These are phyloP conservation scores for Proisotoma minuta DNA, from an alignment of 2,888 invertebrate species.

Conservation along the genomic window DNA sequence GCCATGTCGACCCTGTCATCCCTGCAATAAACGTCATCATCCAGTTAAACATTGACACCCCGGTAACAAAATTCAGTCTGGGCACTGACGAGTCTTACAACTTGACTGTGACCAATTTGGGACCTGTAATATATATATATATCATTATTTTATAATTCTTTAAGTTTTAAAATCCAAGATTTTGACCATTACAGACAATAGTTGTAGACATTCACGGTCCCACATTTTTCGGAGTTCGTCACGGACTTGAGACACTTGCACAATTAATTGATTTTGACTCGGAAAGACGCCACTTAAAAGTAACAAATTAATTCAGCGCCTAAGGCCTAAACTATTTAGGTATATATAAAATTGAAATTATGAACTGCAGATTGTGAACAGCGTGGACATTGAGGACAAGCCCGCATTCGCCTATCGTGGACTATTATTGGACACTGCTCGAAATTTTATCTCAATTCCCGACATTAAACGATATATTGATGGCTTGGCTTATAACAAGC, in stretches of 20 bases:
- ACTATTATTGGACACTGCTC: constrained; percentile 55
- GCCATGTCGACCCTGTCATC: constrained; percentile 53
- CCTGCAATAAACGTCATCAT: not conserved
- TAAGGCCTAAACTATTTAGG: no score
- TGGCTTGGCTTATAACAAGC: constrained; percentile 55
- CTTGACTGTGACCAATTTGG: not conserved
- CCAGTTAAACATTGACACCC: not conserved
- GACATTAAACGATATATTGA: constrained; percentile 53
- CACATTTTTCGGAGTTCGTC: constrained; percentile 66
- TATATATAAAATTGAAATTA: not conserved
- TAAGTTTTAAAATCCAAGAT: no score
- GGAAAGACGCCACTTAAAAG: constrained; percentile 53
- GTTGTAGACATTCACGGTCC: constrained; percentile 44
- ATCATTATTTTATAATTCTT: no score
- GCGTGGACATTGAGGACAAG: constrained; percentile 51
- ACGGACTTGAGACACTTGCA: constrained; percentile 69
- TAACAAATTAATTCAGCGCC: no score
- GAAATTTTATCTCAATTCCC: constrained; percentile 59
- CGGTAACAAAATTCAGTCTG: not conserved
- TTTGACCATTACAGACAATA: not conserved
- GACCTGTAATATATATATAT: no score
- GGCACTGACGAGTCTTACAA: constrained; percentile 31
- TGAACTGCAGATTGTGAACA: constrained; percentile 18
- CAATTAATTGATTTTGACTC: constrained; percentile 60
- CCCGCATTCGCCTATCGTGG: constrained; percentile 57